A percentile compares a stretch with the other conserved stretches of the same genome.
Evolutionary conservation across 2,113 vertebrate genomes (phyloP).

Genomic region (Nettapus auritus): DNA sequence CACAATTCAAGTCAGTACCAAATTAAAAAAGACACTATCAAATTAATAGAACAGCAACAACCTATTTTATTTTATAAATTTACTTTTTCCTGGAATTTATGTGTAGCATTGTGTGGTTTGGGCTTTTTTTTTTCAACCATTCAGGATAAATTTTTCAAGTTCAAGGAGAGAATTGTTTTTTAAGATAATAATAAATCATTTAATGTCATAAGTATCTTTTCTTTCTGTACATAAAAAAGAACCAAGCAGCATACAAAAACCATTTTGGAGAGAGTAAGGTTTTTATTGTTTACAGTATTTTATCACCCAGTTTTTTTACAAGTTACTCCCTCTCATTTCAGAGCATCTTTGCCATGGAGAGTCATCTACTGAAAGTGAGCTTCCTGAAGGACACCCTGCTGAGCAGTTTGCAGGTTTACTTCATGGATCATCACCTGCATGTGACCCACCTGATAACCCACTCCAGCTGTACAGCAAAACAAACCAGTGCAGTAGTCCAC

Average conservation of each 20-base stretch:
- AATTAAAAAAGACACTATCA: background rate
- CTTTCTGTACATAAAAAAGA: background rate
- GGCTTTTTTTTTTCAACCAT: background rate
- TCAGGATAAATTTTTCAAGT: background rate
- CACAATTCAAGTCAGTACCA: background rate
- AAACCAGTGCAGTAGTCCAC: slow-evolving; percentile 29
- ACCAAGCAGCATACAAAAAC: background rate
- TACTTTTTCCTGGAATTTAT: background rate
- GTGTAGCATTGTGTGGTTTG: background rate
- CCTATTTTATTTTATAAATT: background rate
- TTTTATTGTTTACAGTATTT: background rate
- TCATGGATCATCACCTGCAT: slow-evolving; percentile 94
- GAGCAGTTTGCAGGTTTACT: slow-evolving; percentile 95
- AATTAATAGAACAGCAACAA: background rate
- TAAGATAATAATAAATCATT: background rate
- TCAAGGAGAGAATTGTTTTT: background rate
- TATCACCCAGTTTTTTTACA: background rate
- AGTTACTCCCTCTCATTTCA: slow-evolving; percentile 59
- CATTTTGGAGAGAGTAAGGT: background rate
- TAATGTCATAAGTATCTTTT: background rate
- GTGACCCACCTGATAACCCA: slow-evolving; percentile 91
- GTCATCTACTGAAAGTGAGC: slow-evolving; percentile 74
- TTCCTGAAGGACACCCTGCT: slow-evolving; percentile 85
- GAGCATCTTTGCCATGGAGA: slow-evolving; percentile 69
- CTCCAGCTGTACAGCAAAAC: slow-evolving; percentile 89